Base-by-base conservation (phyloP, 2,888 invertebrate genomes). In the Hemicrepidius hirtus region DNA sequence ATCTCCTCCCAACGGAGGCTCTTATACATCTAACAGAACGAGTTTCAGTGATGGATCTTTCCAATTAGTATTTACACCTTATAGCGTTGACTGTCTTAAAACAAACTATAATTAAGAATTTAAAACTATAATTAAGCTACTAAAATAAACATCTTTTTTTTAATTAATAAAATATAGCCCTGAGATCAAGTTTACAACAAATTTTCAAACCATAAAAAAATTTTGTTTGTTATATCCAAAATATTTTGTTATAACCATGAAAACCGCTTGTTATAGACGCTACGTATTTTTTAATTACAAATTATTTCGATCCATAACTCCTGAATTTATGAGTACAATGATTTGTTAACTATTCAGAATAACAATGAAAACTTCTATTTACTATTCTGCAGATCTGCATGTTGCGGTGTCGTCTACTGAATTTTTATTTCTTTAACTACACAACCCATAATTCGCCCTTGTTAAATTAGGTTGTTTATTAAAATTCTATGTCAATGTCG, bases 301-400 rank as follows among this genome's bases (percentile, higher is more conserved):
- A n/a, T n/a, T n/a, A n/a, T n/a, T n/a, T n/a, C n/a, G n/a, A n/a
- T n/a, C n/a, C n/a, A n/a, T 55, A 55, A 16, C 55, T 49, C 32
- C 9, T 35, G 13, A 10, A 20, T 55, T 55, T 55, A 55, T 55
- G 53, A 55, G 53, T 55, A 18, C 53, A 59, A 59, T 24, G 59
- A 37, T 40, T 59, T 59, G 21, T 40, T 13, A 20, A 40, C 59
- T 16, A 59, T 40, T 20, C n/a, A 13, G 40, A 59, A 40, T 40
- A 59, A 59, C 40, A 59, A 59, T 59, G 59, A 59, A 28, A 55
- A 7, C n/a, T 18, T 10, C 59, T 59, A 59, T 20, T 59, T 59
- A 40, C 40, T 59, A 59, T 59, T 37, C 59, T 32, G 59, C 21
- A 40, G 59, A 59, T 59, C 53, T 12, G 21, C 28, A 59, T 4